Percentiles rank a stretch among this genome's conserved stretches.
Conservation (phyloP, 2,888 invertebrate species). For the Drosophila neoperkinsi region DNA sequence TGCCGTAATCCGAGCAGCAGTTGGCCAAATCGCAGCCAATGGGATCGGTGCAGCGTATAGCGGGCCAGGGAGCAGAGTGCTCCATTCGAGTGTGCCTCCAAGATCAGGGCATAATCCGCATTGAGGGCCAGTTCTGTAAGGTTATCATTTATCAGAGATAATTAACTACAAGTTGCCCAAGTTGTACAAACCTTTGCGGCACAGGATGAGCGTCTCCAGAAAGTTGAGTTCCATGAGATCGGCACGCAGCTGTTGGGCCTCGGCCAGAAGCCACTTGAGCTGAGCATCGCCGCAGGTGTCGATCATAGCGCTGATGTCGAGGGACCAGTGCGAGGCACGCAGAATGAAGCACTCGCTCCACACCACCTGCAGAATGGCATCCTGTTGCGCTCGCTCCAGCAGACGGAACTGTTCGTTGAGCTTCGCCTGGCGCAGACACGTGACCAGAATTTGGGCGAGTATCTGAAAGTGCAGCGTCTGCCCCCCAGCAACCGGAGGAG, state of each 20-base stretch:
- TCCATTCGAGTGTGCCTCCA: slow-evolving; percentile 82
- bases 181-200: slow-evolving; percentile 85
- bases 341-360: slow-evolving; percentile 88
- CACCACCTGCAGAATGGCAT: slow-evolving; percentile 86
- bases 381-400: slow-evolving; percentile 86
- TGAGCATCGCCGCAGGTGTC: slow-evolving; percentile 82
- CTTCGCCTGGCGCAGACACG: slow-evolving; percentile 87
- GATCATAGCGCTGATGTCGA: slow-evolving; percentile 84
- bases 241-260: slow-evolving; percentile 84
- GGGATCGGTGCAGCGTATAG: slow-evolving; percentile 83
- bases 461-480: slow-evolving; percentile 86
- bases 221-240: slow-evolving; percentile 86
- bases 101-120: slow-evolving; percentile 72
- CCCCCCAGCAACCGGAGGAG: slow-evolving; percentile 33
- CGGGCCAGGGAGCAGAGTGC: slow-evolving; percentile 83
- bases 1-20: slow-evolving; percentile 82
- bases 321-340: slow-evolving; percentile 87
- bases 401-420: slow-evolving; percentile 86
- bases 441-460: slow-evolving; percentile 87
- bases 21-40: slow-evolving; percentile 84
- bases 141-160: background rate
- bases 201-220: slow-evolving; percentile 86
- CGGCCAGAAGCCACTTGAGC: slow-evolving; percentile 82
- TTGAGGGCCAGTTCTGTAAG: slow-evolving; percentile 79
- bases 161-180: background rate